Base-by-base conservation (phyloP, 1,140 invertebrate genomes). In the Drosophila mayri region DNA sequence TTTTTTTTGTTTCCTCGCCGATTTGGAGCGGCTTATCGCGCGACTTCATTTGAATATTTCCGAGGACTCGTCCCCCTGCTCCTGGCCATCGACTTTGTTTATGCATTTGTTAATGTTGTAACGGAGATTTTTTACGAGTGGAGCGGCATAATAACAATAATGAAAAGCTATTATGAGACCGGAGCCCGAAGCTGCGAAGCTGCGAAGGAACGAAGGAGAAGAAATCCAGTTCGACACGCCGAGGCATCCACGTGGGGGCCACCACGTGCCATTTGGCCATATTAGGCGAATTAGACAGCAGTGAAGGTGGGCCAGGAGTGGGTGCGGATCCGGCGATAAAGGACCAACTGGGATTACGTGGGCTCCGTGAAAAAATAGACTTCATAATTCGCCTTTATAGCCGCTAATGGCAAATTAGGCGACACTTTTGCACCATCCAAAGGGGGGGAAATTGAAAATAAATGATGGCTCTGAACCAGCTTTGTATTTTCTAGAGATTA, bases 1-100 rank as follows among this genome's bases (percentile, higher is more conserved):
- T 37, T 20, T 35, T 47, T 47, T 63, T 43, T 37, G 16, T 49
- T 41, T 47, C 20, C 50, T 83, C 81, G 87, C 81, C 88, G 90
- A 91, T 91, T 91, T 90, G 71, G 61, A 90, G 88, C 84, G 76
- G 85, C 88, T 91, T 91, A 91, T 91, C 88, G 88, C 88, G 88
- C 80, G 84, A 91, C 84, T 91, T 91, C 88, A 91, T 91, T 91
- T 91, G 88, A 91, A 91, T 91, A 91, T 91, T 91, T 91, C 47
- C 49, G 11, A 61, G 38, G 46, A 14, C 30, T 46, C 30, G 22
- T 47, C 38, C 60, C 43, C 14, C 40, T 60, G 11, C 40, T 60
- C 3, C 10, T 4, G 2, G n/a, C 49, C 18, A 1, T 1, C 30
- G 20, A 38, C 77, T 88, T 90, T 91, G 84, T 92, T 87, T 92